phyloP scores from a whole-genome alignment of 2,888 invertebrate genomes.

The Rutpela maculata region DNA sequence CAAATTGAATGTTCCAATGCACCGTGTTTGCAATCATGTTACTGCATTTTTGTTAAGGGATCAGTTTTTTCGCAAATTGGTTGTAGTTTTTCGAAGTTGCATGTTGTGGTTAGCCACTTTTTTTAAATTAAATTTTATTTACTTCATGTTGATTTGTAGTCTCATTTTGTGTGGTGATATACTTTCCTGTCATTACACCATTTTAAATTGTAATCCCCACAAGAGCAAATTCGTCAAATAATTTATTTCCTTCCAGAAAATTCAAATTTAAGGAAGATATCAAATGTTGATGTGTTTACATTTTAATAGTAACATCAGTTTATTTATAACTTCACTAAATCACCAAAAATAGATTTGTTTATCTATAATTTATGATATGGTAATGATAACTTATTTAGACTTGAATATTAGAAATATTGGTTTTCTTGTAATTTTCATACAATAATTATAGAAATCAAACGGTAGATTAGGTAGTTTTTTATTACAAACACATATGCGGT shows the following conservation, averaged over 20 bases:
- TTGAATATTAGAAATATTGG: background rate
- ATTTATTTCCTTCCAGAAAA: background rate
- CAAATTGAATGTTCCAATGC: no score
- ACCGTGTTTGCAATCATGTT: no score
- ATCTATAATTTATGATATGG: background rate
- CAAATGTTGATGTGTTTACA: constrained; percentile 9
- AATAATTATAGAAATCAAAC: background rate
- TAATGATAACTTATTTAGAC: constrained; percentile 3
- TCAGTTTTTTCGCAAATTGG: no score
- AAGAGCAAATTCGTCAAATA: no score
- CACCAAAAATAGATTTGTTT: constrained; percentile 26
- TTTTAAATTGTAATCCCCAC: no score
- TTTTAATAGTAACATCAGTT: constrained; percentile 8
- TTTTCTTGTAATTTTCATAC: background rate
- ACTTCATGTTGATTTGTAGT: no score
- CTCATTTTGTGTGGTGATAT: no score
- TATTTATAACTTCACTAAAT: constrained; percentile 20
- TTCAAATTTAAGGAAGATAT: background rate
- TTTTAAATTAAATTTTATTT: no score
- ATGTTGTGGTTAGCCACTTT: no score
- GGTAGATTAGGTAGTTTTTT: background rate
- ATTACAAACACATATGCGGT: background rate
- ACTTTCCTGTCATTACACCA: no score
- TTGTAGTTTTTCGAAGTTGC: no score
- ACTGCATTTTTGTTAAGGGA: no score